Evolutionary conservation across 2,888 invertebrate genomes (phyloP).

Genomic region (Drosophila kambysellisi): DNA sequence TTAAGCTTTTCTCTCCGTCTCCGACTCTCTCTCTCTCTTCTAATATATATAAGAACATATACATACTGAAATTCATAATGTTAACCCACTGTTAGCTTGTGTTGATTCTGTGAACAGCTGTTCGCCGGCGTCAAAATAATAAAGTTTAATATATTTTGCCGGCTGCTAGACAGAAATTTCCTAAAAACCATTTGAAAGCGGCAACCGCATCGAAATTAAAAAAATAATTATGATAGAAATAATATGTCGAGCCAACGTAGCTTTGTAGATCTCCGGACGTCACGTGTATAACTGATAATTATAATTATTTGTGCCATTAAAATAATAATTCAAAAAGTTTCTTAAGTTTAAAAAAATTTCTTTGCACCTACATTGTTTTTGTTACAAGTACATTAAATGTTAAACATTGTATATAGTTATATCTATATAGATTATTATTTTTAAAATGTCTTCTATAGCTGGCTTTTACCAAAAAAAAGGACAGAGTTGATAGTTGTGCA

Average conservation of each 20-base stretch:
- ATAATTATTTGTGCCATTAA: not conserved
- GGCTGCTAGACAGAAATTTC: not conserved
- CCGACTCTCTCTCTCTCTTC: too few species aligned
- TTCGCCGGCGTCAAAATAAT: not conserved
- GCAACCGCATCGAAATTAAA: not conserved
- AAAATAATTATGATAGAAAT: not conserved
- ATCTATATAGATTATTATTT: conserved; percentile 5
- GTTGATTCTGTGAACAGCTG: not conserved
- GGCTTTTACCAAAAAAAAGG: too few species aligned
- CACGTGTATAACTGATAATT: too few species aligned
- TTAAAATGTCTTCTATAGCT: not conserved
- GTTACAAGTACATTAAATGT: not conserved
- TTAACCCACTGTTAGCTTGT: not conserved
- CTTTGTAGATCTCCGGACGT: not conserved
- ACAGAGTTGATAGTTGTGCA: not conserved
- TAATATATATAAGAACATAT: too few species aligned
- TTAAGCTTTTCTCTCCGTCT: too few species aligned
- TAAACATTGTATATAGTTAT: not conserved
- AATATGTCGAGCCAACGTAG: not conserved
- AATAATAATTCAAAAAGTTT: not conserved
- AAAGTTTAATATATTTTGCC: not conserved
- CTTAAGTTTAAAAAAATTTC: not conserved
- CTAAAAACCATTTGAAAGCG: not conserved
- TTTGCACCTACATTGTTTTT: not conserved
- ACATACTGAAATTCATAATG: not conserved